Evolutionary conservation across 2,888 invertebrate species (phyloP).

Genomic region (Theodoxus fluviatilis): DNA sequence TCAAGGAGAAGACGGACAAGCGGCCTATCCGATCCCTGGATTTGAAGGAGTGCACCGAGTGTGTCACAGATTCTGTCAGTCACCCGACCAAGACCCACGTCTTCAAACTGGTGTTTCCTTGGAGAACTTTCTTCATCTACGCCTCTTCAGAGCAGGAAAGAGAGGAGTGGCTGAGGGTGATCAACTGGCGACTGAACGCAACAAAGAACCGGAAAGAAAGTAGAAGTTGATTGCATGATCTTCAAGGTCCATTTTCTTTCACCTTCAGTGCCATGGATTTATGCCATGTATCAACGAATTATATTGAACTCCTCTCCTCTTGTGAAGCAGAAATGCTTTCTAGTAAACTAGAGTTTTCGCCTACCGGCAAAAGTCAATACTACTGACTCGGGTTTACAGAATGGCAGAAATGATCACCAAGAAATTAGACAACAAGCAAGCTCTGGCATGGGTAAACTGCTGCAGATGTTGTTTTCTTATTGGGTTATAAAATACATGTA

Average conservation of each 20-base stretch:
- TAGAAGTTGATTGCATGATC: too few relatives aligned
- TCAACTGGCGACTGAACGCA: conserved; percentile 53
- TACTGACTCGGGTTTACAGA: too few relatives aligned
- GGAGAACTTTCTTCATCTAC: conserved; percentile 59
- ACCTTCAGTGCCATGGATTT: too few relatives aligned
- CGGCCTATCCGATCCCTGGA: conserved; percentile 51
- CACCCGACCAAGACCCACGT: conserved; percentile 44
- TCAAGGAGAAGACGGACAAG: conserved; percentile 48
- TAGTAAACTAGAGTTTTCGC: too few relatives aligned
- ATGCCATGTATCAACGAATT: too few relatives aligned
- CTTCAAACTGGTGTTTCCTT: conserved; percentile 54
- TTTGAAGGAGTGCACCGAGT: conserved; percentile 53
- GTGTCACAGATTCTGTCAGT: conserved; percentile 37
- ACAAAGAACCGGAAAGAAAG: too few relatives aligned
- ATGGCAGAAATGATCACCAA: neutral
- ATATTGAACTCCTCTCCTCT: too few relatives aligned
- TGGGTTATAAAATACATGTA: neutral
- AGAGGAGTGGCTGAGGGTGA: conserved; percentile 56
- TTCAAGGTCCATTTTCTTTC: too few relatives aligned
- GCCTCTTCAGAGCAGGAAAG: conserved; percentile 53
- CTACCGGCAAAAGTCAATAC: too few relatives aligned
- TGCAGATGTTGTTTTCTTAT: neutral
- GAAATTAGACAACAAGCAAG: too few relatives aligned
- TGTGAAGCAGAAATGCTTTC: too few relatives aligned
- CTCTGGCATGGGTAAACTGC: neutral